Percentiles rank a stretch among this genome's conserved stretches.
These are phyloP conservation scores for Leucoptera coffeella DNA, from an alignment of 2,888 invertebrate species.

Conservation along the genomic window DNA sequence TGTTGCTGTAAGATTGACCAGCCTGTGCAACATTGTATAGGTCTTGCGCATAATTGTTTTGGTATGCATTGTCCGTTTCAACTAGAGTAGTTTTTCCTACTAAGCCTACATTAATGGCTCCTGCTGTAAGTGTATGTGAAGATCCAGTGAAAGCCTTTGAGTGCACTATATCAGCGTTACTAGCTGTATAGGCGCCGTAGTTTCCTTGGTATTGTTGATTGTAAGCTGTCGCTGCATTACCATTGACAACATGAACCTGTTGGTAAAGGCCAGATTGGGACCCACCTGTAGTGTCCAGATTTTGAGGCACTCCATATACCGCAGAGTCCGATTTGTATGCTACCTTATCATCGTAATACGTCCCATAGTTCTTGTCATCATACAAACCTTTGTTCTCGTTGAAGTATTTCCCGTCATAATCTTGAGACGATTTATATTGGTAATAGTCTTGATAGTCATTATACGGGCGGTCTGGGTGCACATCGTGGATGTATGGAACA, in stretches of 20 bases:
- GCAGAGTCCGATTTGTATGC: slow-evolving; percentile 4
- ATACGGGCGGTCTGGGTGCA: slow-evolving; percentile 18
- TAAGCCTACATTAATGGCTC: slow-evolving; percentile 39
- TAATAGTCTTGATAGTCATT: slow-evolving; percentile 19
- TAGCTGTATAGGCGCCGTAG: slow-evolving; percentile 1
- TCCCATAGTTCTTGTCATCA: slow-evolving; percentile 7
- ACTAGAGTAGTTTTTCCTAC: slow-evolving; percentile 42
- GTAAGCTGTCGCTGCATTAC: too few relatives aligned
- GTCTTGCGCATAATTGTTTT: slow-evolving; percentile 12
- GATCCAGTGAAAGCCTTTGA: slow-evolving; percentile 24
- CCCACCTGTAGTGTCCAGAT: neutral
- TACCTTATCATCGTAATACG: slow-evolving; percentile 14
- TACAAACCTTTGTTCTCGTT: slow-evolving; percentile 8
- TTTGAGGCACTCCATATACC: slow-evolving; percentile 6
- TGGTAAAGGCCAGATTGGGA: neutral
- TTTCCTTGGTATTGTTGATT: slow-evolving; percentile 12
- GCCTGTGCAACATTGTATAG: neutral
- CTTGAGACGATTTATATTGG: slow-evolving; percentile 13
- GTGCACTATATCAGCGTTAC: slow-evolving; percentile 21
- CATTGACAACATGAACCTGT: slow-evolving; percentile 7
- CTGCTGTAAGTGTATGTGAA: slow-evolving; percentile 35
- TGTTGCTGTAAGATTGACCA: slow-evolving; percentile 1
- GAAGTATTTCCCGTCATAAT: slow-evolving; percentile 9
- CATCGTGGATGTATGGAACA: slow-evolving; percentile 29
- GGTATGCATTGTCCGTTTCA: slow-evolving; percentile 22